Evolutionary conservation across 2,888 invertebrate genomes (phyloP).

Genomic region (Odontothrips loti): DNA sequence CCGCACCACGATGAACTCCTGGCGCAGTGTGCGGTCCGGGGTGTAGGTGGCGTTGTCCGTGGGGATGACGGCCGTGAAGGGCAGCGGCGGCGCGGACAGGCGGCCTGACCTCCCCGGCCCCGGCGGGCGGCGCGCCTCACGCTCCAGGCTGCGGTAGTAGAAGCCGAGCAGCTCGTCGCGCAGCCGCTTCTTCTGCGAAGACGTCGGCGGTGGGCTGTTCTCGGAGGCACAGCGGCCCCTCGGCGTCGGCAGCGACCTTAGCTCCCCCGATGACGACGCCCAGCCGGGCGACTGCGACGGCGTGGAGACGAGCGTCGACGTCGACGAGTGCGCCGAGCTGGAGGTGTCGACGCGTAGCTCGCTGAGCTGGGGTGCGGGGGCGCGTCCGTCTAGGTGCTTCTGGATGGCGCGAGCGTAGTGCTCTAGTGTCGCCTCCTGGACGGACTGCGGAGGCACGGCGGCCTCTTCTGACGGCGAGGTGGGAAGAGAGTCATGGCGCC

Average conservation of each 20-base stretch:
- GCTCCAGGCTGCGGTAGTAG: slow-evolving; percentile 21
- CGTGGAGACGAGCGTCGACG: slow-evolving; percentile 15
- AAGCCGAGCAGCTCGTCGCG: slow-evolving; percentile 17
- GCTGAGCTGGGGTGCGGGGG: not conserved
- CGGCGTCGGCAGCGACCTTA: not conserved
- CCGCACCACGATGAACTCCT: slow-evolving; percentile 16
- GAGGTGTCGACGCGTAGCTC: slow-evolving; percentile 14
- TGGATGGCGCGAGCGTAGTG: slow-evolving; percentile 20
- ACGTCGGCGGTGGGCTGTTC: not conserved
- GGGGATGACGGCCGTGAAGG: not conserved
- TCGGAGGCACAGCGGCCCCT: not conserved
- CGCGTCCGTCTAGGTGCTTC: slow-evolving; percentile 10
- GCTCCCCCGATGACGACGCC: not conserved
- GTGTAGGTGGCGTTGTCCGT: slow-evolving; percentile 11
- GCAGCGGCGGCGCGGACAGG: slow-evolving; percentile 10
- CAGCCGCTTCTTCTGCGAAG: not conserved
- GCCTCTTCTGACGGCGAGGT: not conserved
- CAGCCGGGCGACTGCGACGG: slow-evolving; percentile 12
- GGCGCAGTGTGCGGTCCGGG: slow-evolving; percentile 10
- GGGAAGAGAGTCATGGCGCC: not conserved
- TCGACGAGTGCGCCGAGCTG: slow-evolving; percentile 17
- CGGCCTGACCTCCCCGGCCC: not conserved
- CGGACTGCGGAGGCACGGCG: not conserved
- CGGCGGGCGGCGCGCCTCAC: not conserved
- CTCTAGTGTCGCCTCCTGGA: slow-evolving; percentile 10